These are phyloP conservation scores for Diplolepis rosae DNA, from an alignment of 2,888 invertebrate species.

Conservation along the genomic window DNA sequence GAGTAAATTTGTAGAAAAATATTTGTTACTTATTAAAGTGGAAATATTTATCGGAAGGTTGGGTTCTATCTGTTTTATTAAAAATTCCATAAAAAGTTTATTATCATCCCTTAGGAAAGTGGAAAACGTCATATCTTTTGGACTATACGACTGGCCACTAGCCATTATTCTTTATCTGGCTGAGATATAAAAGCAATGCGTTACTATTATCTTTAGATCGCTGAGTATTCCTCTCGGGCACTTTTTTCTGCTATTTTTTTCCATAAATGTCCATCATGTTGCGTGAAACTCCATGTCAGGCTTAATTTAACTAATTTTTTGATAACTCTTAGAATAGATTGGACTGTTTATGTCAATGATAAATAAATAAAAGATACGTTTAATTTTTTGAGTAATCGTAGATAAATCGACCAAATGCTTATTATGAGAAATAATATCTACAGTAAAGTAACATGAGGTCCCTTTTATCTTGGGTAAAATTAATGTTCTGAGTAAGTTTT, in stretches of 20 bases:
- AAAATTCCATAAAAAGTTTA: slow-evolving; percentile 42
- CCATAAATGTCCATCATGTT: slow-evolving; percentile 25
- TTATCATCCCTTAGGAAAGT: slow-evolving; percentile 51
- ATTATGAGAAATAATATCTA: no score
- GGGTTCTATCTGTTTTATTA: neutral
- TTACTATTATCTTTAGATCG: slow-evolving; percentile 70
- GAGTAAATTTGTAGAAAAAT: no score
- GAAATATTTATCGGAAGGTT: no score
- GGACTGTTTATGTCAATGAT: no score
- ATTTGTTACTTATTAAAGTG: neutral
- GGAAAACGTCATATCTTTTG: slow-evolving; percentile 67
- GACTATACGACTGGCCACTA: slow-evolving; percentile 57
- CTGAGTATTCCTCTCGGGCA: slow-evolving; percentile 58
- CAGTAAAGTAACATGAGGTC: no score
- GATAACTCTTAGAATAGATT: no score
- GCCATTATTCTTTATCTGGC: slow-evolving; percentile 72
- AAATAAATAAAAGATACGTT: no score
- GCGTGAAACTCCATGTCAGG: slow-evolving; percentile 22
- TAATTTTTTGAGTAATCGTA: no score
- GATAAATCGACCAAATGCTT: no score
- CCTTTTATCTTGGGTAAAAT: no score
- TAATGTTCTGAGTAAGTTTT: no score
- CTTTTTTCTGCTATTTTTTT: slow-evolving; percentile 46
- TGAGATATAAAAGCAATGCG: slow-evolving; percentile 70
- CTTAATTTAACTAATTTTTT: neutral